A percentile compares a stretch with the other conserved stretches of the same genome.
phyloP scores from a whole-genome alignment of 2,113 vertebrate genomes.

The Tupaia tana region DNA sequence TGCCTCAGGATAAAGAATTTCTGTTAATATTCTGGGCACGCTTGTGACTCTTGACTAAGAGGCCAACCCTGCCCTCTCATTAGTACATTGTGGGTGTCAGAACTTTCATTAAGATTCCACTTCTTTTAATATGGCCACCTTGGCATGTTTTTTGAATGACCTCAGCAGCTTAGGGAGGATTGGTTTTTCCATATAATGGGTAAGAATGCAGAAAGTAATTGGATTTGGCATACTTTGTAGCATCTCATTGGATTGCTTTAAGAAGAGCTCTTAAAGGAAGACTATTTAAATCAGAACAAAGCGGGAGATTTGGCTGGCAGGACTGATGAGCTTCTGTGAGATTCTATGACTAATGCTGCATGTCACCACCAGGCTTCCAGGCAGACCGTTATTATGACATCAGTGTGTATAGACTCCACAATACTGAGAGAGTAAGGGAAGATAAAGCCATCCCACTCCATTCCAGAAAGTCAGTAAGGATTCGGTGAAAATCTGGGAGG shows the following conservation, averaged over 20 bases:
- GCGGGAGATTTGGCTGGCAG: conserved; percentile 36
- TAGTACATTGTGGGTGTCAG: conserved; percentile 72
- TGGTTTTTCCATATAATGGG: conserved; percentile 68
- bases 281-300: conserved; percentile 69
- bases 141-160: conserved; percentile 71
- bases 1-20: conserved; percentile 57
- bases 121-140: conserved; percentile 70
- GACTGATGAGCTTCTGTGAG: conserved; percentile 57
- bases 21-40: conserved; percentile 73
- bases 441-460: not conserved
- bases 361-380: conserved; percentile 10
- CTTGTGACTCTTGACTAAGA: conserved; percentile 59
- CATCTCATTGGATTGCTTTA: conserved; percentile 58
- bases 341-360: conserved; percentile 33
- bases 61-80: conserved; percentile 66
- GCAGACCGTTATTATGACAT: not conserved
- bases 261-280: conserved; percentile 66
- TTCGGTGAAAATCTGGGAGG: conserved; percentile 6
- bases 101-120: conserved; percentile 73
- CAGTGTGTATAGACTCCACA: not conserved
- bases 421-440: not conserved
- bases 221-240: conserved; percentile 54
- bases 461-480: conserved; percentile 22
- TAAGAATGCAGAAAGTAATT: conserved; percentile 68
- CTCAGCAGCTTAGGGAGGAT: conserved; percentile 68